Evolutionary conservation across 1,140 invertebrate genomes (phyloP), one percentile per base, ranked within the genome.

Genomic region (Listronotus bonariensis): DNA sequence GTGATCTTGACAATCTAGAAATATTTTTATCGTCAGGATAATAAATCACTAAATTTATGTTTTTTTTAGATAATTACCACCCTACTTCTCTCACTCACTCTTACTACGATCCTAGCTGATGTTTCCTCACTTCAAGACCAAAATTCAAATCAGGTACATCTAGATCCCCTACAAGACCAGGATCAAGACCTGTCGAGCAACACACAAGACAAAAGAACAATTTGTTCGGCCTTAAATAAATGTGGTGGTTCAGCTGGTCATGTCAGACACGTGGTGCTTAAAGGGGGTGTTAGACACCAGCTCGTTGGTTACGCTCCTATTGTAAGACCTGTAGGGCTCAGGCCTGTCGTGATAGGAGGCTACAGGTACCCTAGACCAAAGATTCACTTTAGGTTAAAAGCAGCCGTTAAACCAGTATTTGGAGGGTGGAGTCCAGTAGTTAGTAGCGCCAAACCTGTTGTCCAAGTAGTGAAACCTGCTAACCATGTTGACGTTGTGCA

Each of bases 171-270:
- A n/a, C 65, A 69, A 17, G 69, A 74, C 12, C 36, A 68, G 31
- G 57, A 73, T 40, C 61, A 69, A 26, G 70, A 71, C 26, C 17
- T 57, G 15, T 42, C 54, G 10, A 40, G 36, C 0, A 77, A 72
- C 49, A 69, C 72, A 40, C 75, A 75, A 49, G 74, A 73, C 18
- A 77, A 77, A 70, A 63, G 75, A 42, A 76, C 74, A 3, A 67
- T 77, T 45, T 76, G 74, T 12, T 34, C 59, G 9, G 42, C 51
- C 10, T n/a, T 48, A 1, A 57, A 63, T 17, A 67, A 69, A n/a
- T 69, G 72, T 55, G 69, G 56, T 15, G 66, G 68, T 52, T 9
- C 48, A 41, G 10, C 20, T 14, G 26, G 7, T 7, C 32, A 34
- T 57, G 53, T 70, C 5, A 74, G 73, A 70, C 72, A 74, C 14